A percentile compares a stretch with the other conserved stretches of the same genome.
phyloP scores from a whole-genome alignment of 2,888 invertebrate species.

The Zhuqinia jingwanae region DNA sequence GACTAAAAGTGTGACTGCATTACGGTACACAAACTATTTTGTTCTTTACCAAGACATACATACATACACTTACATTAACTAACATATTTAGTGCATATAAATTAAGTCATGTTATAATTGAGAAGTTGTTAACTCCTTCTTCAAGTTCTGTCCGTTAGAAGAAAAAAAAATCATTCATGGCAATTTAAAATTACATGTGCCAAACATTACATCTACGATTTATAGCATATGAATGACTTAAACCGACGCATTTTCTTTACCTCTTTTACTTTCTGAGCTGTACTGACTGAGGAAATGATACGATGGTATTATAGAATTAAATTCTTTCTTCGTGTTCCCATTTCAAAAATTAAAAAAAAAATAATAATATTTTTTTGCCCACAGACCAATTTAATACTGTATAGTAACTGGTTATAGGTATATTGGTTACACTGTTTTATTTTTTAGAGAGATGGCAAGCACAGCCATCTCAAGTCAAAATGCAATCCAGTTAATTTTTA shows the following conservation, averaged over 20 bases:
- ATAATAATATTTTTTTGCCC: too few relatives aligned
- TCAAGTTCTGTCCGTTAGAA: conserved; percentile 16
- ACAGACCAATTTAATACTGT: too few relatives aligned
- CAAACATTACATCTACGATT: conserved; percentile 30
- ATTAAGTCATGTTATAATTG: conserved; percentile 28
- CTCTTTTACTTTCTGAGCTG: conserved; percentile 5
- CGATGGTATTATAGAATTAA: conserved; percentile 18
- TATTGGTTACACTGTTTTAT: too few relatives aligned
- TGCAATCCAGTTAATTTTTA: not conserved
- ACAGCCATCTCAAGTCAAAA: not conserved
- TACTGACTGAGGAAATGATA: conserved; percentile 15
- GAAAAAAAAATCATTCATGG: conserved; percentile 10
- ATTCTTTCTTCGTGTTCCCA: conserved; percentile 17
- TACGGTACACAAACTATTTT: conserved; percentile 37
- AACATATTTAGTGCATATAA: conserved; percentile 13
- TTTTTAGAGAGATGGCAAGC: too few relatives aligned
- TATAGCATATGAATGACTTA: conserved; percentile 18
- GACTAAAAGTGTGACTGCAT: conserved; percentile 54
- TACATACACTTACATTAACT: conserved; percentile 20
- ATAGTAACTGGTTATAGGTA: too few relatives aligned
- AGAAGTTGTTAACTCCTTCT: conserved; percentile 11
- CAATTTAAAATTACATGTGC: conserved; percentile 34
- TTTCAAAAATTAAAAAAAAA: not conserved
- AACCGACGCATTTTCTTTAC: conserved; percentile 34
- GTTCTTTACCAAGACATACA: conserved; percentile 50